Evolutionary conservation across 2,113 vertebrate genomes (phyloP).

Genomic region (Okapia johnstoni): DNA sequence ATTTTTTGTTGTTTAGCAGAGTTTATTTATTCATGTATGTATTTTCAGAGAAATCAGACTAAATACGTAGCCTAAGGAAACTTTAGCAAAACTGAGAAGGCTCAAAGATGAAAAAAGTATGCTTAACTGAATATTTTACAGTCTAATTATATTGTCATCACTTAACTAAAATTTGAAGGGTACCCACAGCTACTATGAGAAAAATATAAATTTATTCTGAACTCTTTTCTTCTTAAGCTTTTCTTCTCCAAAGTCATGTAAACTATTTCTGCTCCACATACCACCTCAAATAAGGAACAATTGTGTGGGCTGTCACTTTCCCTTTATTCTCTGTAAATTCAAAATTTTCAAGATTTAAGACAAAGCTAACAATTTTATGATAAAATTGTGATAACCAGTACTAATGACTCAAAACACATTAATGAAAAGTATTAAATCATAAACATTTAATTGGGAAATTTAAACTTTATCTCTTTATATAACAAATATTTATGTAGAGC

Average conservation of each 20-base stretch:
- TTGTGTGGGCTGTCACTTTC: not conserved
- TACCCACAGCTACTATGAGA: not conserved
- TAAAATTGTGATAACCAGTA: not conserved
- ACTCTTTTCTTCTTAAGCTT: not conserved
- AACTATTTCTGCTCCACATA: not conserved
- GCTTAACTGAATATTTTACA: not conserved
- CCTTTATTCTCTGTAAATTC: not conserved
- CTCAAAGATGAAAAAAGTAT: not conserved
- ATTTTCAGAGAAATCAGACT: constrained; percentile 28
- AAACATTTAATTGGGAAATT: not conserved
- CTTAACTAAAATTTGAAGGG: constrained; percentile 5
- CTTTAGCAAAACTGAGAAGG: not conserved
- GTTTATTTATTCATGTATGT: not conserved
- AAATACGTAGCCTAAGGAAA: not conserved
- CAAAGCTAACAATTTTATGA: not conserved
- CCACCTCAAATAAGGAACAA: not conserved
- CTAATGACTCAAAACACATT: not conserved
- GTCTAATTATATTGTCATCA: constrained; percentile 30
- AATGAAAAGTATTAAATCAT: not conserved
- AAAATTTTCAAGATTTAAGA: not conserved
- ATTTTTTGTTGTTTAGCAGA: not conserved
- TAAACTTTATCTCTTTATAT: not conserved
- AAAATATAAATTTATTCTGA: not conserved
- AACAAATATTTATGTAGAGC: not conserved
- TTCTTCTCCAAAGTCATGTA: not conserved